Evolutionary conservation across 2,888 invertebrate genomes (phyloP).

Genomic region (Epinotia bilunana): DNA sequence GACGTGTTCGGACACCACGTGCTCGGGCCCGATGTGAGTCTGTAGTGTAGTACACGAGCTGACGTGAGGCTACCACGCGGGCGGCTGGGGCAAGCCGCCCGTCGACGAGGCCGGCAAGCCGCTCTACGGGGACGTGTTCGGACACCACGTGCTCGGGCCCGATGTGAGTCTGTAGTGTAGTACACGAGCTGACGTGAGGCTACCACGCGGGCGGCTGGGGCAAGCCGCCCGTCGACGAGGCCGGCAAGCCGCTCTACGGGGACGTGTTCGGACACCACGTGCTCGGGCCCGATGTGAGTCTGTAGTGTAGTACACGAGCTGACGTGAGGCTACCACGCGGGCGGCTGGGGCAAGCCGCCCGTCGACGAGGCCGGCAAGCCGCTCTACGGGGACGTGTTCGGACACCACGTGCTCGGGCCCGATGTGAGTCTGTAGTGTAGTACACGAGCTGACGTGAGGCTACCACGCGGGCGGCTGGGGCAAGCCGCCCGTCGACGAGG

Average conservation of each 20-base stretch:
- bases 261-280: constrained; percentile 97
- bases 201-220: constrained; percentile 99
- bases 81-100: constrained; percentile 99
- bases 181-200: constrained; percentile 75
- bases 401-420: constrained; percentile 89
- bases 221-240: constrained; percentile 99
- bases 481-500: constrained; percentile 99
- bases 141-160: constrained; percentile 89
- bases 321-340: constrained; percentile 95
- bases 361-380: constrained; percentile 99
- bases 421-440: constrained; percentile 83
- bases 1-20: constrained; percentile 97
- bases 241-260: constrained; percentile 98
- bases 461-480: constrained; percentile 99
- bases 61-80: constrained; percentile 95
- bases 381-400: constrained; percentile 99
- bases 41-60: constrained; percentile 39
- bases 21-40: constrained; percentile 87
- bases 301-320: constrained; percentile 40
- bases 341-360: constrained; percentile 99
- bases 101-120: constrained; percentile 99
- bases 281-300: constrained; percentile 87
- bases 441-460: constrained; percentile 75
- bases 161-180: constrained; percentile 83
- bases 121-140: constrained; percentile 99